Conservation (phyloP, 2,888 invertebrate species). For the Aromia moschata region DNA sequence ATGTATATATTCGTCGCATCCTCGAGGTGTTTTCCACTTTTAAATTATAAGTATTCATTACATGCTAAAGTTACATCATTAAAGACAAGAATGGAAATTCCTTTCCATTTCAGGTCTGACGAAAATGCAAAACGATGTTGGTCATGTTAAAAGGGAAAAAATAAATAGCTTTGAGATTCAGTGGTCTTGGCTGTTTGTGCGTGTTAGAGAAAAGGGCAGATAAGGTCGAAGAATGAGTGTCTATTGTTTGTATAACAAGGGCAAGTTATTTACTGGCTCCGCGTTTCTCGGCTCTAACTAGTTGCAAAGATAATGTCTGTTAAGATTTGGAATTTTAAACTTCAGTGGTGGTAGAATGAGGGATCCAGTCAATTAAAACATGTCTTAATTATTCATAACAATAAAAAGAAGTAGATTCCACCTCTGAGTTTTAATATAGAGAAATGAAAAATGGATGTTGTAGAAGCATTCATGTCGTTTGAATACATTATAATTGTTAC, state of each 20-base stretch:
- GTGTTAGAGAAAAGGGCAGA: conserved; percentile 48
- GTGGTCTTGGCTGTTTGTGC: conserved; percentile 38
- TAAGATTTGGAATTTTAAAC: conserved; percentile 38
- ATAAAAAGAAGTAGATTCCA: not conserved
- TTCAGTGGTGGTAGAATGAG: conserved; percentile 15
- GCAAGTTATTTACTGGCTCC: conserved; percentile 48
- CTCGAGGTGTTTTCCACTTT: too few relatives aligned
- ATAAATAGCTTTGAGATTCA: conserved; percentile 24
- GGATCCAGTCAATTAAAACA: conserved; percentile 16
- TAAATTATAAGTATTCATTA: too few relatives aligned
- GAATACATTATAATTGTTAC: too few relatives aligned
- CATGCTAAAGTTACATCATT: too few relatives aligned
- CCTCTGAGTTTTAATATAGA: not conserved
- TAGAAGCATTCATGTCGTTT: too few relatives aligned
- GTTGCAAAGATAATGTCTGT: conserved; percentile 36
- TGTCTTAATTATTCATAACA: conserved; percentile 15
- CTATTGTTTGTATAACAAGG: conserved; percentile 52
- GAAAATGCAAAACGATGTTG: conserved; percentile 12
- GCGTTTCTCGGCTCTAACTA: conserved; percentile 39
- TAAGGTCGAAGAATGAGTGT: conserved; percentile 52
- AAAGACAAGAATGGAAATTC: too few relatives aligned
- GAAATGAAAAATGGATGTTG: too few relatives aligned
- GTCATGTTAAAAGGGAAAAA: conserved; percentile 21
- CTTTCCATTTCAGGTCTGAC: too few relatives aligned
- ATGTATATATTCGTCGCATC: too few relatives aligned